These are phyloP conservation scores for Sinodicranocentrus sp. DNA, from an alignment of 2,888 invertebrate genomes.

Conservation along the genomic window DNA sequence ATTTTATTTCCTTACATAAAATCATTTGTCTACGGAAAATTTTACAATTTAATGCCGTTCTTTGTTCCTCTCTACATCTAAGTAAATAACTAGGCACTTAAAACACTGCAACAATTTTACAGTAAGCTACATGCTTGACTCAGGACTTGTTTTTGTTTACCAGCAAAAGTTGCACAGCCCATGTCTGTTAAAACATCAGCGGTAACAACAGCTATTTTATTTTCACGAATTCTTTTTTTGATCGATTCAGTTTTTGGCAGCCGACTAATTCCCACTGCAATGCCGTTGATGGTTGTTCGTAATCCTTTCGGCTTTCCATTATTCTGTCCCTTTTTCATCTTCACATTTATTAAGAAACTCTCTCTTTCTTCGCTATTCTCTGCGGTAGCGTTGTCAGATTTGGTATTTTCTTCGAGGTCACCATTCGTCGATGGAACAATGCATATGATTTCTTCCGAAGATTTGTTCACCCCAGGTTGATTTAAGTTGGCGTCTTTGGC, in stretches of 20 bases:
- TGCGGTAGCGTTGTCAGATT: neutral
- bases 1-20: too few relatives aligned
- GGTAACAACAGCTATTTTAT: slow-evolving; percentile 74
- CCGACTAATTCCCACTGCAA: slow-evolving; percentile 55
- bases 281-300: slow-evolving; percentile 56
- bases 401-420: neutral
- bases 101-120: too few relatives aligned
- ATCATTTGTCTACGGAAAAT: too few relatives aligned
- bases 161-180: slow-evolving; percentile 75
- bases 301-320: slow-evolving; percentile 27
- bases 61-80: too few relatives aligned
- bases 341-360: slow-evolving; percentile 45
- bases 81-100: too few relatives aligned
- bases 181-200: slow-evolving; percentile 75
- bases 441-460: slow-evolving; percentile 28
- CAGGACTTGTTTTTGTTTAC: slow-evolving; percentile 74
- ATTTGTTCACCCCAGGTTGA: neutral
- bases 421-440: slow-evolving; percentile 31
- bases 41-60: too few relatives aligned
- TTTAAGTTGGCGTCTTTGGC: slow-evolving; percentile 3
- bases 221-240: slow-evolving; percentile 70
- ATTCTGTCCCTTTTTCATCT: slow-evolving; percentile 35
- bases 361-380: slow-evolving; percentile 20
- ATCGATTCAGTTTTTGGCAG: slow-evolving; percentile 53
- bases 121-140: slow-evolving; percentile 73